phyloP scores from a whole-genome alignment of 2,113 vertebrate species.

The Myanophis thanlyinensis region DNA sequence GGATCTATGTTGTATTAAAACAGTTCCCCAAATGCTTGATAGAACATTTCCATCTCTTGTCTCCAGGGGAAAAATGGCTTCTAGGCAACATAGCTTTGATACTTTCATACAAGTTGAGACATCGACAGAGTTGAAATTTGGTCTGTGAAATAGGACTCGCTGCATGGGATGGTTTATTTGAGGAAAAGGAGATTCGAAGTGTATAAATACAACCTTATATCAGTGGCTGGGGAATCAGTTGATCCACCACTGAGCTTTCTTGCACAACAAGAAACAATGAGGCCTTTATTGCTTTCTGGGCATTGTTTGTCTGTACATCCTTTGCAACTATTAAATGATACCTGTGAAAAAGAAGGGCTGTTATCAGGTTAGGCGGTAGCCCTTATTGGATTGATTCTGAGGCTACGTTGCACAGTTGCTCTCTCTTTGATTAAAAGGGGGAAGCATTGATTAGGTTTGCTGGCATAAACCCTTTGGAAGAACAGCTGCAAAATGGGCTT shows the following conservation, averaged over 20 bases:
- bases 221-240: constrained; percentile 58
- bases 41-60: background rate
- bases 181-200: background rate
- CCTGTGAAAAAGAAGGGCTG: constrained; percentile 29
- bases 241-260: constrained; percentile 59
- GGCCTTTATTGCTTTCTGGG: constrained; percentile 62
- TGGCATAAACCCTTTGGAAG: constrained; percentile 11
- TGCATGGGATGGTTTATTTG: constrained; percentile 41
- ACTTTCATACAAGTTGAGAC: background rate
- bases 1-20: background rate
- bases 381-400: constrained; percentile 25
- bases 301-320: constrained; percentile 29
- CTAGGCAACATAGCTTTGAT: constrained; percentile 11
- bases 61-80: constrained; percentile 1
- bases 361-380: constrained; percentile 42
- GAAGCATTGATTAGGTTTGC: constrained; percentile 30
- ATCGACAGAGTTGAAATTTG: background rate
- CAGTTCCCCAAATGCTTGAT: background rate
- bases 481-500: constrained; percentile 4
- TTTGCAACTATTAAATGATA: constrained; percentile 59
- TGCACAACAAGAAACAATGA: constrained; percentile 44
- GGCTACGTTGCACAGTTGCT: constrained; percentile 8
- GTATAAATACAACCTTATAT: constrained; percentile 32
- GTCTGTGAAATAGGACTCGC: constrained; percentile 26
- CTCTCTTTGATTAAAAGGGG: background rate